A percentile compares a stretch with the other conserved stretches of the same genome.
phyloP scores from a whole-genome alignment of 1,140 invertebrate species.

The Drosophila kepulauana region DNA sequence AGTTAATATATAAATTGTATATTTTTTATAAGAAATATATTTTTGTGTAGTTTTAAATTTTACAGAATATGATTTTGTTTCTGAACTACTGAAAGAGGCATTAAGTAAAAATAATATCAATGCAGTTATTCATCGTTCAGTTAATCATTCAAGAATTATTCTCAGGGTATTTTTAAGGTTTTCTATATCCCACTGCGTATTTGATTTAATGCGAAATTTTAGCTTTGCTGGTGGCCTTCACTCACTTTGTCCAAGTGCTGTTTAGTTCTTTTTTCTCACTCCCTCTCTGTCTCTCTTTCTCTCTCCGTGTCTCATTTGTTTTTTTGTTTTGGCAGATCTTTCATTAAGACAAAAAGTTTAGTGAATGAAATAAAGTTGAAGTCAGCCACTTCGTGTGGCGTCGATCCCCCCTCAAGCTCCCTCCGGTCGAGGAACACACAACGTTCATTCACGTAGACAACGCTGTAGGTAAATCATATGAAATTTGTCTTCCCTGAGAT shows the following conservation, averaged over 20 bases:
- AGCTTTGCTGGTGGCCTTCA: slow-evolving; percentile 46
- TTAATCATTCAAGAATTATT: neutral
- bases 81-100: neutral
- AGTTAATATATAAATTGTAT: no score
- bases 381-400: slow-evolving; percentile 4
- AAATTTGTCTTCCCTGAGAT: slow-evolving; percentile 55
- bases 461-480: slow-evolving; percentile 59
- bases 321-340: slow-evolving; percentile 43
- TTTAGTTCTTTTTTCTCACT: slow-evolving; percentile 22
- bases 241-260: slow-evolving; percentile 44
- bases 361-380: slow-evolving; percentile 53
- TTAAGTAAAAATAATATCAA: neutral
- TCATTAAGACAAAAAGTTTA: slow-evolving; percentile 63
- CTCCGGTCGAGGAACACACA: neutral
- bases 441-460: slow-evolving; percentile 31
- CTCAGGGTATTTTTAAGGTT: neutral
- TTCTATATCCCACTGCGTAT: neutral
- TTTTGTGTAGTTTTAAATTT: no score
- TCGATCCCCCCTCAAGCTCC: neutral
- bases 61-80: no score
- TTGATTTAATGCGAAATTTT: slow-evolving; percentile 31
- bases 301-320: neutral
- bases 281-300: slow-evolving; percentile 1
- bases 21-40: no score
- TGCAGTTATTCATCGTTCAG: neutral